Evolutionary conservation across 2,888 invertebrate species (phyloP), one percentile per base, ranked within the genome.

Genomic region (Hyalella azteca): DNA sequence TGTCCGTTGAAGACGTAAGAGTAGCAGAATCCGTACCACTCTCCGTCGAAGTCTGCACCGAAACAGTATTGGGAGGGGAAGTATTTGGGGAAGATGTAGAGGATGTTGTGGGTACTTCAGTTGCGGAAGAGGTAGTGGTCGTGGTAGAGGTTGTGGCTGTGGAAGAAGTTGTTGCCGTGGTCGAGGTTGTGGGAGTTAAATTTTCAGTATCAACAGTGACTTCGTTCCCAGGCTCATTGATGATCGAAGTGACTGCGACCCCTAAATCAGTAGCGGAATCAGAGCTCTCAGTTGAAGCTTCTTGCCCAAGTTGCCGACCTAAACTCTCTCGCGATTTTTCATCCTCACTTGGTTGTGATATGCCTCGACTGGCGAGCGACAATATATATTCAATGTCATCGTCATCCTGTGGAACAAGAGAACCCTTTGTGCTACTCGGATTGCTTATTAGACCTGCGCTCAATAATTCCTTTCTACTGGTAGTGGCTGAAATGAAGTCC

Each of bases 381-480:
- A 82, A 73, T 45, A 82, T 80, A 60, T 79, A 82, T 39, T 73
- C 77, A 41, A 82, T 80, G 41, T 82, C 45, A 26, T 75, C 75
- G 29, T 75, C 75, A 36, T 75, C 75, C 15, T 66, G 66, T 13
- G 41, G 45, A 9, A 26, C 36, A 7, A 22, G 41, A 4, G 75
- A 41, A 75, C 26, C 40, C 7, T 26, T 7, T n/a, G 75, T 26
- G 45, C 22, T n/a, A 39, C 41, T 73, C 22, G 45, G 41, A 4
- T 7, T 4, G 1, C 19, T 40, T 2, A n/a, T 7, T 3, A 41
- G 19, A 22, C 41, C 41, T 45, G 22, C 26, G 22, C 11, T 73
- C 22, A 36, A n/a, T n/a, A 36, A 26, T 3, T 73, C 41, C 29
- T 73, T 22, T 15, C 73, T 3, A 19, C 41, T 45, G 4, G 73